Base-by-base conservation (phyloP, 2,888 invertebrate genomes). In the Polymixis lichenea region DNA sequence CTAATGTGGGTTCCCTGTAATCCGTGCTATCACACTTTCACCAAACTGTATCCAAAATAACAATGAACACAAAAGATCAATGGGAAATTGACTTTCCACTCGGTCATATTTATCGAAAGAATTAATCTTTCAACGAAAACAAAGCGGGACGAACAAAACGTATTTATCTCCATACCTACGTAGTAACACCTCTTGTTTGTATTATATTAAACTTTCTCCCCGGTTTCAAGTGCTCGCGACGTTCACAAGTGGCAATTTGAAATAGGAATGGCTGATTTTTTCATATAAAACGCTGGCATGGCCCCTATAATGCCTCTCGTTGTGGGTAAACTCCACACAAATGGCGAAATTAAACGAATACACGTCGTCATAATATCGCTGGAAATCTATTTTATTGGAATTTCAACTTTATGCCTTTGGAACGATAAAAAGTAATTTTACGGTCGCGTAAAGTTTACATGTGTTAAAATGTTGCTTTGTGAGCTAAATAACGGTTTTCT, bases 241-340 rank as follows among this genome's bases (percentile, higher is more conserved):
- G 84, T 82, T 89, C 85, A 71, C 86, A 90, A 92, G 91, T 88
- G 90, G 91, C 91, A 91, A 91, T 93, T 91, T 88, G 83, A 92
- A 91, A 91, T 90, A 90, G 88, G 85, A 92, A 92, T 90, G 89
- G 91, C 88, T 90, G 91, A 92, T 93, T 92, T 92, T 92, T 92
- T 92, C 90, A 92, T 91, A 92, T 90, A 92, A 92, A 91, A 89
- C 86, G 83, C 89, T 84, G 88, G 88, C 90, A 89, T 82, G 83
- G 87, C 83, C 82, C 82, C 78, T 87, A 84, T 92, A 91, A 93
- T 91, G 88, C 88, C 85, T 80, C 86, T 86, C 89, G 87, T 89
- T 86, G 86, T 84, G 83, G 89, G 89, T 89, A 91, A 91, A 91
- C 90, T 89, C 85, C 88, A 87, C 87, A 88, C 86, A 90, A 90